phyloP scores from a whole-genome alignment of 2,113 vertebrate species.

The Oplegnathus fasciatus region DNA sequence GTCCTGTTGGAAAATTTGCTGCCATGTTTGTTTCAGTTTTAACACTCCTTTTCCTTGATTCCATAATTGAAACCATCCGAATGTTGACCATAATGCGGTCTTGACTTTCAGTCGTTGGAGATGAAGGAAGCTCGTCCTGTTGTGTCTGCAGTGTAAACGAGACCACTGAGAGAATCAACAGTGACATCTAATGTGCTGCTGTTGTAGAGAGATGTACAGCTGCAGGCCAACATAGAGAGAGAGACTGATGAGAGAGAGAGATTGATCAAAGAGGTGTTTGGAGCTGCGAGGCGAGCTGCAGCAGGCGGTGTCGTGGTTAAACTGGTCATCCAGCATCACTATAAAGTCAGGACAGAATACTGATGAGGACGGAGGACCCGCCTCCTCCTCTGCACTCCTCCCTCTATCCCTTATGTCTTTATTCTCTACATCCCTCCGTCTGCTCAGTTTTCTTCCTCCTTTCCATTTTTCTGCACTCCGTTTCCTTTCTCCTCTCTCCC shows the following conservation, averaged over 20 bases:
- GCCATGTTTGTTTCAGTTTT: not conserved
- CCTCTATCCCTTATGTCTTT: not conserved
- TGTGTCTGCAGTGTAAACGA: slow-evolving; percentile 29
- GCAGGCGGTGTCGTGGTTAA: slow-evolving; percentile 45
- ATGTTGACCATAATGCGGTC: not conserved
- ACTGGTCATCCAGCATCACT: slow-evolving; percentile 65
- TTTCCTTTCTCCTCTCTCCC: not conserved
- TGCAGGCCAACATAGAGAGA: slow-evolving; percentile 11
- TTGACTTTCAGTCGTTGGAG: not conserved
- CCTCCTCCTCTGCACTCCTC: slow-evolving; percentile 13
- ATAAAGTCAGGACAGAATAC: slow-evolving; percentile 68
- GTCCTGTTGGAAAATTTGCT: not conserved
- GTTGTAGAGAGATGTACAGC: slow-evolving; percentile 55
- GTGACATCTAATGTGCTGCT: slow-evolving; percentile 47
- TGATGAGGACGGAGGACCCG: slow-evolving; percentile 54
- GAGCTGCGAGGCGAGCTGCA: slow-evolving; percentile 48
- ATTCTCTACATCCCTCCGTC: not conserved
- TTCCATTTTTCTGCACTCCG: not conserved
- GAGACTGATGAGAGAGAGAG: slow-evolving; percentile 7
- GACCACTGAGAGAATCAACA: slow-evolving; percentile 38
- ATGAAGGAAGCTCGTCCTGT: not conserved
- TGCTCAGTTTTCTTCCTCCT: not conserved
- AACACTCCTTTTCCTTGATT: not conserved
- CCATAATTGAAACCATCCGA: not conserved
- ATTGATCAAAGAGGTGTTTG: slow-evolving; percentile 22